phyloP scores from a whole-genome alignment of 92 coral and sea anemone genomes.

The Palythoa grandiflora region DNA sequence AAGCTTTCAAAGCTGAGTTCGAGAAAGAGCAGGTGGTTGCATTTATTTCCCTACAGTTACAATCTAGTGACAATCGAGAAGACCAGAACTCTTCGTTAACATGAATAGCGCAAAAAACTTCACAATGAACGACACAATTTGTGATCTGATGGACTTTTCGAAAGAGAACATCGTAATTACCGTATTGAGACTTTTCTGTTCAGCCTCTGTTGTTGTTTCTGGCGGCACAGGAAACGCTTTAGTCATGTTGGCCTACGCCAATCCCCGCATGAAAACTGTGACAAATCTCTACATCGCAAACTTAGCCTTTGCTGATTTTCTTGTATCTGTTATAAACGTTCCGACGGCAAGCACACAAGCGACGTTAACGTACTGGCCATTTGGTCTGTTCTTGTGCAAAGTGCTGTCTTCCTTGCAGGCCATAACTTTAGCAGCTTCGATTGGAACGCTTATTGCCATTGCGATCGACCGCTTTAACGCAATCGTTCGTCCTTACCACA shows the following conservation, averaged over 20 bases:
- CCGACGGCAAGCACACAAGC: constrained; percentile 70
- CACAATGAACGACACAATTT: not conserved
- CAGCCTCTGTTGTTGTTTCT: constrained; percentile 59
- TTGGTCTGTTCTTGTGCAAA: constrained; percentile 78
- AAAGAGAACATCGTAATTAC: constrained; percentile 13
- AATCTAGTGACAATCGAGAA: not conserved
- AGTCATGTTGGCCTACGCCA: constrained; percentile 82
- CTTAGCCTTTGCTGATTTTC: constrained; percentile 85
- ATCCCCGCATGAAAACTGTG: constrained; percentile 88
- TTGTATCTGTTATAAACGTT: constrained; percentile 75
- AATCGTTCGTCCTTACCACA: constrained; percentile 85
- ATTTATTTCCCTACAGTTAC: not conserved
- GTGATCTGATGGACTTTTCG: not conserved
- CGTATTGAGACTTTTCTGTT: constrained; percentile 52
- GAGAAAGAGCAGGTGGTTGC: not conserved
- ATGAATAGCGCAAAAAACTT: not conserved
- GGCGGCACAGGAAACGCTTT: constrained; percentile 79
- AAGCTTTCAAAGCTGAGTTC: too few relatives aligned
- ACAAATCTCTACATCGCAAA: constrained; percentile 90
- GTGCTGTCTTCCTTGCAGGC: constrained; percentile 70
- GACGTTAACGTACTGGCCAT: constrained; percentile 73
- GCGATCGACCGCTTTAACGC: constrained; percentile 87
- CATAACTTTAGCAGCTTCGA: constrained; percentile 74
- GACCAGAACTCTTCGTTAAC: not conserved
- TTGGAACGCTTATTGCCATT: constrained; percentile 84